Evolutionary conservation across 2,888 invertebrate species (phyloP).

Genomic region (Acheta domesticus): DNA sequence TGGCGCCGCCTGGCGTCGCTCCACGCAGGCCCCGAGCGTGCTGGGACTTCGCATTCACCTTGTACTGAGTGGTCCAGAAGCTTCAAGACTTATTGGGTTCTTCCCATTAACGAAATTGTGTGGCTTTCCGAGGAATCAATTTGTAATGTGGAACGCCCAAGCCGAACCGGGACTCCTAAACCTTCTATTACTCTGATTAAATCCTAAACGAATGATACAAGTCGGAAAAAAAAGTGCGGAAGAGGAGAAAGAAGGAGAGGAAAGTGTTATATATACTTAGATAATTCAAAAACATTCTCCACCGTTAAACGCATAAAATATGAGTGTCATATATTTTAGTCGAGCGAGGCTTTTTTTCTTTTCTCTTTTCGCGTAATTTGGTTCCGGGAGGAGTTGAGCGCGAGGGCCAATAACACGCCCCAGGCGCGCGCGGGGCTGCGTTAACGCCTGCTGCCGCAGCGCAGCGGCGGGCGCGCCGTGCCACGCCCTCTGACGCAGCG

Average conservation of each 20-base stretch:
- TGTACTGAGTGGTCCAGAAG: not conserved
- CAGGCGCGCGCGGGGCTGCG: no score
- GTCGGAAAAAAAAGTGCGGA: constrained; percentile 20
- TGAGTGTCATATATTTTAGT: constrained; percentile 30
- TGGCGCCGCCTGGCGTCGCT: no score
- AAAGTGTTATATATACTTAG: constrained; percentile 23
- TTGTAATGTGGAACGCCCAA: constrained; percentile 34
- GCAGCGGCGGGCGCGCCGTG: no score
- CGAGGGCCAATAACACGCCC: no score
- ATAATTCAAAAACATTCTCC: constrained; percentile 31
- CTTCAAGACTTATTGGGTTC: constrained; percentile 35
- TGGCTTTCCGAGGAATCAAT: constrained; percentile 36
- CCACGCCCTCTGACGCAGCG: no score
- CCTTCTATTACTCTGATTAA: constrained; percentile 38
- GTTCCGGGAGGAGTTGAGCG: constrained; percentile 21
- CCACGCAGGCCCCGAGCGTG: not conserved
- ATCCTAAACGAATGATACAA: constrained; percentile 37
- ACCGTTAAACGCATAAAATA: constrained; percentile 29
- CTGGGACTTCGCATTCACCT: not conserved
- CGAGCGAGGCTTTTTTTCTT: not conserved
- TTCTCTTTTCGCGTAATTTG: constrained; percentile 28
- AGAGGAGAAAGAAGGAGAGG: constrained; percentile 5
- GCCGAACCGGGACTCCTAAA: constrained; percentile 28
- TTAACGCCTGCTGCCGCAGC: no score
- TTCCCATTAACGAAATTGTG: constrained; percentile 37